phyloP scores from a whole-genome alignment of 2,888 invertebrate genomes.

The Cheilosia impressa region DNA sequence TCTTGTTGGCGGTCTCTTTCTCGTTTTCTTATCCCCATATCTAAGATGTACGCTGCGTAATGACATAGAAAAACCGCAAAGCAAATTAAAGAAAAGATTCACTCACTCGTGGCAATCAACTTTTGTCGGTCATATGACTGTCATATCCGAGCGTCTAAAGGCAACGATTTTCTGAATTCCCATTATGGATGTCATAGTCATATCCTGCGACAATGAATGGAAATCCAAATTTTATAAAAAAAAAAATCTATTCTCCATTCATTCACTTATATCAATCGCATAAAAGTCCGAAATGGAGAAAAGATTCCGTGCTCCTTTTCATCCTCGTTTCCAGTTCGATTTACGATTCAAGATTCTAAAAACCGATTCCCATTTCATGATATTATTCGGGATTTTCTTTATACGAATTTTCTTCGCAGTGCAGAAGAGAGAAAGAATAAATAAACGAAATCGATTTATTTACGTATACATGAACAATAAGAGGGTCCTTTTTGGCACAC shows the following conservation, averaged over 20 bases:
- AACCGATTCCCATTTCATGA: slow-evolving; percentile 23
- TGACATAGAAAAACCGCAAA: slow-evolving; percentile 72
- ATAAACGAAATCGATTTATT: slow-evolving; percentile 61
- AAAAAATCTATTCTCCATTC: slow-evolving; percentile 10
- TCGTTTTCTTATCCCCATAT: slow-evolving; percentile 37
- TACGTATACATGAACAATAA: slow-evolving; percentile 56
- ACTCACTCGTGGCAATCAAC: slow-evolving; percentile 72
- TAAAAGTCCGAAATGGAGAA: slow-evolving; percentile 36
- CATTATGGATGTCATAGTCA: slow-evolving; percentile 40
- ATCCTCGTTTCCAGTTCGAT: background rate
- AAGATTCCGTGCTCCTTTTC: slow-evolving; percentile 3
- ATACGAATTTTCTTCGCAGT: slow-evolving; percentile 26
- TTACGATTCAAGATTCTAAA: slow-evolving; percentile 8
- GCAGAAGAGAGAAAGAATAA: slow-evolving; percentile 31
- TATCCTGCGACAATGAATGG: slow-evolving; percentile 32
- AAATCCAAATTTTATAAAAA: slow-evolving; percentile 16
- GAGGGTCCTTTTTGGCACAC: slow-evolving; percentile 56
- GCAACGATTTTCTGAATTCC: slow-evolving; percentile 31
- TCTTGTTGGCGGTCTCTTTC: slow-evolving; percentile 31
- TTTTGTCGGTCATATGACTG: slow-evolving; percentile 59
- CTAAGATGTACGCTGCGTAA: slow-evolving; percentile 50
- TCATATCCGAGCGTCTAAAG: slow-evolving; percentile 27
- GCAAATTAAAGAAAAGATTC: slow-evolving; percentile 61
- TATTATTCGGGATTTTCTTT: slow-evolving; percentile 54
- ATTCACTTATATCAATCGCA: slow-evolving; percentile 60